Percentiles rank a stretch among this genome's conserved stretches.
phyloP scores from a whole-genome alignment of 1,140 invertebrate species.

The Holcopasites calliopsidis region DNA sequence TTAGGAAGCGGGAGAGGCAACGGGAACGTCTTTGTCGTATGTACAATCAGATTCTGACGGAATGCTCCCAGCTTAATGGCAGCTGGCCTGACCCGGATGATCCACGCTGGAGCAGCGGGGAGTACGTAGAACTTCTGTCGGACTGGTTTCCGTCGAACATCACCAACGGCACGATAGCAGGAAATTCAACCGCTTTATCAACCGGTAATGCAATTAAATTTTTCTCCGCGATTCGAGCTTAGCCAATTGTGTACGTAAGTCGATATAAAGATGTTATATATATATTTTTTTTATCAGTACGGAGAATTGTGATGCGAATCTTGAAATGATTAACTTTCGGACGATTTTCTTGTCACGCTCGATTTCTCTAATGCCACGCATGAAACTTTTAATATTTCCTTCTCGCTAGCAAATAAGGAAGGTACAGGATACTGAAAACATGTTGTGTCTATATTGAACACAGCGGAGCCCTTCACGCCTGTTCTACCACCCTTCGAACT shows the following conservation, averaged over 20 bases:
- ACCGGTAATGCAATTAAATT: slow-evolving; percentile 63
- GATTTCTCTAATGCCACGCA: too few species aligned
- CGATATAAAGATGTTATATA: too few species aligned
- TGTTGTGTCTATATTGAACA: too few species aligned
- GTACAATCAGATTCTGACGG: slow-evolving; percentile 82
- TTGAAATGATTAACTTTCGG: too few species aligned
- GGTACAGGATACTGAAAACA: too few species aligned
- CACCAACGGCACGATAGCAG: slow-evolving; percentile 68
- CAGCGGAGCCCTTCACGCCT: slow-evolving; percentile 66
- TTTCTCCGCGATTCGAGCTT: not conserved
- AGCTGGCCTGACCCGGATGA: slow-evolving; percentile 75
- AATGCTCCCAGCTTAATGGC: slow-evolving; percentile 82
- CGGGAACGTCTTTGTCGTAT: slow-evolving; percentile 84
- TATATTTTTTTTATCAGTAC: too few species aligned
- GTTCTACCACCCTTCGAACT: slow-evolving; percentile 91
- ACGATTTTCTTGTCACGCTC: too few species aligned
- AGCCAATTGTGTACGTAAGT: not conserved
- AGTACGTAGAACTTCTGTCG: slow-evolving; percentile 73
- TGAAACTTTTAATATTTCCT: too few species aligned
- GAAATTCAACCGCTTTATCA: slow-evolving; percentile 66
- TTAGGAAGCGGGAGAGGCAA: slow-evolving; percentile 84
- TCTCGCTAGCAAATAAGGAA: too few species aligned
- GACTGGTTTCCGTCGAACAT: slow-evolving; percentile 73
- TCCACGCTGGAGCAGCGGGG: slow-evolving; percentile 70
- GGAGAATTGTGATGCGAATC: too few species aligned